Evolutionary conservation across 2,888 invertebrate species (phyloP).

Genomic region (Zygaena filipendulae): DNA sequence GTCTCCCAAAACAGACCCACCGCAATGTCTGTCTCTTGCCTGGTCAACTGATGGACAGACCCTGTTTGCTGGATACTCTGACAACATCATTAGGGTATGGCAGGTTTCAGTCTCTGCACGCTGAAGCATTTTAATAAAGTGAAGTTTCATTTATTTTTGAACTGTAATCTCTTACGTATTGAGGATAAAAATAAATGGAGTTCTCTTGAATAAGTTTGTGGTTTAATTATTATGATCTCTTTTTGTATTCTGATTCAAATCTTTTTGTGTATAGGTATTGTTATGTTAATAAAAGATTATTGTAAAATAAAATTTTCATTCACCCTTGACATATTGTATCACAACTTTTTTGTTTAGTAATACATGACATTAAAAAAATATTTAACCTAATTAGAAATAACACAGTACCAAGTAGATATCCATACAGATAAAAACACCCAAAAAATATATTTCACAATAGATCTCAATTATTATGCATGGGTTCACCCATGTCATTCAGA

Average conservation of each 20-base stretch:
- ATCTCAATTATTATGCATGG: no score
- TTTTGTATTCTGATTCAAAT: no score
- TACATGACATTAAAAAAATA: no score
- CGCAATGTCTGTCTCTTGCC: conserved; percentile 95
- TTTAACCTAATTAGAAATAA: no score
- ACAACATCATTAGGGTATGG: conserved; percentile 98
- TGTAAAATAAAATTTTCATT: no score
- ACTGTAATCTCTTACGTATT: conserved; percentile 24
- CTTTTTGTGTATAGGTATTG: conserved; percentile 25
- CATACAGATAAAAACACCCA: no score
- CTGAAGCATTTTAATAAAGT: conserved; percentile 48
- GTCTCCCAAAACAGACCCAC: conserved; percentile 85
- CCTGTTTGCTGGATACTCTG: conserved; percentile 98
- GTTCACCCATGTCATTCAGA: conserved; percentile 32
- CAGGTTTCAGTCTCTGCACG: conserved; percentile 92
- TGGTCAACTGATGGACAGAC: conserved; percentile 99
- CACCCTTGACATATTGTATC: no score
- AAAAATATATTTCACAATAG: no score
- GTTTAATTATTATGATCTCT: conserved; percentile 58
- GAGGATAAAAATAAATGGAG: conserved; percentile 65
- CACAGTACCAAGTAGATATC: no score
- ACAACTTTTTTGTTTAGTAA: no score
- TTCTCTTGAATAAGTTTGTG: conserved; percentile 33
- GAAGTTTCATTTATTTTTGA: conserved; percentile 65
- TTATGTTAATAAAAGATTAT: conserved; percentile 55